Conservation (phyloP, 2,797 vertebrate genomes). For the Protosalanx chinensis region DNA sequence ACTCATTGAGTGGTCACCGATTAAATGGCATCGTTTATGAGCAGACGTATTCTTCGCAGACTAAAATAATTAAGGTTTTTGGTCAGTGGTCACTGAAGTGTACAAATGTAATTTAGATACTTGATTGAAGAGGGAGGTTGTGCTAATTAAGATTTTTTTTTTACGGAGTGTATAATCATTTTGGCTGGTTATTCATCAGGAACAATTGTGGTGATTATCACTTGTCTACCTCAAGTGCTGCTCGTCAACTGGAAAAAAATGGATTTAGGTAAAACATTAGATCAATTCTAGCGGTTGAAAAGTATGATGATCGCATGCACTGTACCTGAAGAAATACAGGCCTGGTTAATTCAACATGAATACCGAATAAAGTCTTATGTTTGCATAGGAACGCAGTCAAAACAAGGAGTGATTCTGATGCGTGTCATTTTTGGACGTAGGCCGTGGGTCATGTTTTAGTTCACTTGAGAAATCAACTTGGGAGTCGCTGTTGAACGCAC, state of each 20-base stretch:
- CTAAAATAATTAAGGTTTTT: slow-evolving; percentile 62
- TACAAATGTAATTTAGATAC: slow-evolving; percentile 74
- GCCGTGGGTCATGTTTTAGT: too few relatives aligned
- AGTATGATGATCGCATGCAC: too few relatives aligned
- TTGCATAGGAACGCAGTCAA: too few relatives aligned
- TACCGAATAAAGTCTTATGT: too few relatives aligned
- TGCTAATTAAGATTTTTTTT: slow-evolving; percentile 68
- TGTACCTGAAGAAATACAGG: too few relatives aligned
- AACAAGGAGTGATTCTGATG: too few relatives aligned
- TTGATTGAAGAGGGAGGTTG: slow-evolving; percentile 68
- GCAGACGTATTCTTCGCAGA: slow-evolving; percentile 59
- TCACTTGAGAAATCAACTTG: too few relatives aligned
- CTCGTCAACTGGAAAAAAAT: slow-evolving; percentile 54
- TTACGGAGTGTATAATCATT: slow-evolving; percentile 69
- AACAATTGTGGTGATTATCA: slow-evolving; percentile 73
- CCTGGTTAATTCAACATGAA: too few relatives aligned
- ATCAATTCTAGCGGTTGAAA: too few relatives aligned
- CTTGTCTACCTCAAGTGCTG: slow-evolving; percentile 53
- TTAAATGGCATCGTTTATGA: slow-evolving; percentile 67
- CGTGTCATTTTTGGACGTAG: too few relatives aligned
- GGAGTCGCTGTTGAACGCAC: too few relatives aligned
- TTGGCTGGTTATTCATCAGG: slow-evolving; percentile 69
- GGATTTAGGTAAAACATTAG: slow-evolving; percentile 19
- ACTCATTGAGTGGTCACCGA: slow-evolving; percentile 72
- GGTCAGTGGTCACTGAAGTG: slow-evolving; percentile 73